Evolutionary conservation across 2,888 invertebrate genomes (phyloP), one percentile per base, ranked within the genome.

Genomic region (Ganaspis brasiliensis): DNA sequence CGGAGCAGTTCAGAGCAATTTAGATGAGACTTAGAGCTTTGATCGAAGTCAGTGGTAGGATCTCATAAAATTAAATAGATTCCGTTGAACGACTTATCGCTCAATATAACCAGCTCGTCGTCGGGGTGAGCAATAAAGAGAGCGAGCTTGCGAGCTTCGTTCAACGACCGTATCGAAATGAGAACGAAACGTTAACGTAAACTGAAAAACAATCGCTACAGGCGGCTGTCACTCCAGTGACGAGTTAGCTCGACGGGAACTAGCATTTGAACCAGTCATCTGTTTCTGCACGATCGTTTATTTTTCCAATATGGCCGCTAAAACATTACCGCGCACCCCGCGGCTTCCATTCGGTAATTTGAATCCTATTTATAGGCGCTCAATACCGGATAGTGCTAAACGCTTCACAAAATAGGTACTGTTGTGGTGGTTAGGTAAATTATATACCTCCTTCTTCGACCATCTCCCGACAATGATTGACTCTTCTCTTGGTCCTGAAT

Each of bases 271-370:
- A 75, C 84, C 82, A 89, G 89, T 90, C 90, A 87, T 90, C 89
- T 90, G 90, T 89, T 90, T 88, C 89, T 84, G 75, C 73, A 55
- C 72, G 75, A 52, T 85, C 85, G 90, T 90, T 91, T 91, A 90
- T 91, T 91, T 90, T 89, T 91, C 89, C 89, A 91, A 90, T 87
- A 89, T 89, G 89, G 86, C 89, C 83, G 89, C 89, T 89, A 89
- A 90, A 90, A 89, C 86, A 87, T 82, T 80, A 82, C 80, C 76
- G 80, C 80, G 81, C 78, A 74, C 74, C 79, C 86, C 83, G 84
- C 86, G 83, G 84, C 85, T 87, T 83, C 83, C 80, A 79, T 78
- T 79, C 79, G 84, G 88, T 87, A 88, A 89, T 87, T 89, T 83
- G 82, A 86, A 74, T 74, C 83, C 87, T 89, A 90, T 89, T 90